A percentile compares a stretch with the other conserved stretches of the same genome.
Evolutionary conservation across 2,113 vertebrate genomes (phyloP).

Genomic region (Tenebrosternarchus preto): DNA sequence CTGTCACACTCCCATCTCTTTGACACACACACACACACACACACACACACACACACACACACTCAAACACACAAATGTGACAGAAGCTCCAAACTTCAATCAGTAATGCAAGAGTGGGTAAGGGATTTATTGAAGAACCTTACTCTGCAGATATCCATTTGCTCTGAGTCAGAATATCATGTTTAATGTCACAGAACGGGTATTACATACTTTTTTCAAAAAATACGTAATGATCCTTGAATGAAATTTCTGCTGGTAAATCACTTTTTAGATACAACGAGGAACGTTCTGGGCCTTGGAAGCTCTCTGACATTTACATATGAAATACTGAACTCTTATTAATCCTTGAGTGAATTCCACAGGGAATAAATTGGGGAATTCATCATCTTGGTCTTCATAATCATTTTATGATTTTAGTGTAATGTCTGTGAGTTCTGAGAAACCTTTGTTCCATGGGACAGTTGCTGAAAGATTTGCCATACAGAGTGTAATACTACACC

Average conservation of each 20-base stretch:
- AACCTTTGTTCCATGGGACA: background rate
- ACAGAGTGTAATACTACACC: background rate
- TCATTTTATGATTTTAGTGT: background rate
- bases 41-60: background rate
- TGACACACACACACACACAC: background rate
- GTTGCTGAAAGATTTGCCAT: background rate
- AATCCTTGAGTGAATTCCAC: conserved; percentile 9
- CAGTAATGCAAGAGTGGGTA: conserved; percentile 27
- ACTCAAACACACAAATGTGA: conserved; percentile 18
- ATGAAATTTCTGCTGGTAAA: conserved; percentile 39
- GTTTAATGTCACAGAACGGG: conserved; percentile 52
- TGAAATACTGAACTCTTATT: conserved; percentile 23
- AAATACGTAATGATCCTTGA: conserved; percentile 48
- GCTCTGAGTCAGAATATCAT: conserved; percentile 37
- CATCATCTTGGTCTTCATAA: background rate
- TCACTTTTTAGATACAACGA: conserved; percentile 31
- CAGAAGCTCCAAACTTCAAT: conserved; percentile 42
- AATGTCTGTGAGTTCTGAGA: background rate
- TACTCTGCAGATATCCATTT: conserved; percentile 38
- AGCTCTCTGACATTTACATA: conserved; percentile 31
- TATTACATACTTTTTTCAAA: conserved; percentile 36
- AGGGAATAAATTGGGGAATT: conserved; percentile 5
- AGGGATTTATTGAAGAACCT: conserved; percentile 17
- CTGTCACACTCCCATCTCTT: background rate
- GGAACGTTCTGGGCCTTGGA: background rate